A percentile compares a stretch with the other conserved stretches of the same genome.
Evolutionary conservation across 1,140 invertebrate genomes (phyloP).

Genomic region (Saxidomus purpurata): DNA sequence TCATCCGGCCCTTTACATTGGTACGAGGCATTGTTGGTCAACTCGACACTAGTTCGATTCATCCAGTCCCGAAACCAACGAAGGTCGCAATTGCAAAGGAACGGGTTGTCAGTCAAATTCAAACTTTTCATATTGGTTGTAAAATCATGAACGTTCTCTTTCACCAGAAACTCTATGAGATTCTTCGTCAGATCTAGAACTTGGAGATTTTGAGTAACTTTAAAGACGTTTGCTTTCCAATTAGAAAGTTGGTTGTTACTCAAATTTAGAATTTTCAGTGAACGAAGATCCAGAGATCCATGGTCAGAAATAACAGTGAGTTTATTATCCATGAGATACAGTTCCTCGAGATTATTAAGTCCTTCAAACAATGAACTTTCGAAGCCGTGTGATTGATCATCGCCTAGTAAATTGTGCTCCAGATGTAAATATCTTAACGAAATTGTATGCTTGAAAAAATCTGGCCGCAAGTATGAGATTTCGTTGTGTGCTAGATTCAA

Average conservation of each 20-base stretch:
- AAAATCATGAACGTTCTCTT: conserved; percentile 72
- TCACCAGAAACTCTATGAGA: conserved; percentile 72
- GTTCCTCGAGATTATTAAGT: conserved; percentile 68
- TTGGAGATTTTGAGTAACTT: conserved; percentile 29
- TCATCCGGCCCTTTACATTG: conserved; percentile 73
- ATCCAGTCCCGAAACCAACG: conserved; percentile 80
- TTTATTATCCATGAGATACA: conserved; percentile 72
- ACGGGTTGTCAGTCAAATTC: conserved; percentile 76
- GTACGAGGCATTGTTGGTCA: conserved; percentile 65
- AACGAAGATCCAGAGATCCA: conserved; percentile 66
- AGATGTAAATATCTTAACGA: conserved; percentile 72
- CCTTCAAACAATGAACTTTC: conserved; percentile 65
- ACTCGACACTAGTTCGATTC: conserved; percentile 67
- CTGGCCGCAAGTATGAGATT: conserved; percentile 61
- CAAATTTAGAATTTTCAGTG: conserved; percentile 68
- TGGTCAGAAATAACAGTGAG: conserved; percentile 66
- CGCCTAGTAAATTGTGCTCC: conserved; percentile 73
- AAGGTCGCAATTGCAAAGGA: conserved; percentile 78
- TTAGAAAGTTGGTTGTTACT: conserved; percentile 71
- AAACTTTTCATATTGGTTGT: conserved; percentile 54
- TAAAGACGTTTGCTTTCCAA: conserved; percentile 73
- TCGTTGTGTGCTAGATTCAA: conserved; percentile 76
- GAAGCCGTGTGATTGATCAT: conserved; percentile 60
- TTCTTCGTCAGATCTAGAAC: conserved; percentile 75
- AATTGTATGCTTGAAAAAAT: conserved; percentile 65